These are phyloP conservation scores for Bombus ignitus DNA, from an alignment of 1,140 invertebrate species.

Conservation along the genomic window DNA sequence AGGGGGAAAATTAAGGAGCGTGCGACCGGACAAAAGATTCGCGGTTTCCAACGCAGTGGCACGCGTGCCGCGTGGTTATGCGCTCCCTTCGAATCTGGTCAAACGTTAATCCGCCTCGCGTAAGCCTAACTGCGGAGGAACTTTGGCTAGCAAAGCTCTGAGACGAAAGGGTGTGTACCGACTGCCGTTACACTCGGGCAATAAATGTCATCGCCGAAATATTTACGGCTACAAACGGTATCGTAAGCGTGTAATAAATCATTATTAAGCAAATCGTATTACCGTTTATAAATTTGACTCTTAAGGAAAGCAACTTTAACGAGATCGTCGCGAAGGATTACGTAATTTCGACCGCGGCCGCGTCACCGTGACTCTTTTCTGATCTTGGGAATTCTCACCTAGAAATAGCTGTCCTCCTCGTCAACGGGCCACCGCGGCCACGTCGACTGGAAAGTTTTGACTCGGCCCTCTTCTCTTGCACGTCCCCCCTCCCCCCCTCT, in stretches of 20 bases:
- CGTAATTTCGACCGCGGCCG: constrained; percentile 45
- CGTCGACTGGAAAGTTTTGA: constrained; percentile 17
- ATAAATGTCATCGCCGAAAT: constrained; percentile 56
- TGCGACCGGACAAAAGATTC: background rate
- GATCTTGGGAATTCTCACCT: constrained; percentile 14
- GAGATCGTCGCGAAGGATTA: constrained; percentile 64
- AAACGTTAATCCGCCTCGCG: constrained; percentile 19
- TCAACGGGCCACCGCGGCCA: constrained; percentile 15
- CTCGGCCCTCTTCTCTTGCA: background rate
- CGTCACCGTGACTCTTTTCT: constrained; percentile 15
- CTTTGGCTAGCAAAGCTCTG: constrained; percentile 20
- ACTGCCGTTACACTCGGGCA: constrained; percentile 32
- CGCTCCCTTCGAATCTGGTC: background rate
- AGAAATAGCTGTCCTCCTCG: constrained; percentile 33
- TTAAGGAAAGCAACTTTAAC: constrained; percentile 61
- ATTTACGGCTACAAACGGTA: constrained; percentile 56
- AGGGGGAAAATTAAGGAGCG: no score
- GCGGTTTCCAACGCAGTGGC: background rate
- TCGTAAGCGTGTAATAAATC: constrained; percentile 60
- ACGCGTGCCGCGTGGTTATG: background rate
- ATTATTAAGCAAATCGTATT: constrained; percentile 70
- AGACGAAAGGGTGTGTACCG: constrained; percentile 28
- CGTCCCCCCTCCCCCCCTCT: fast-evolving
- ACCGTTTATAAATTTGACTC: constrained; percentile 62
- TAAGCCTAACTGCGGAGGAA: constrained; percentile 30